phyloP scores from a whole-genome alignment of 2,113 vertebrate species.

The Perca schrenkii region DNA sequence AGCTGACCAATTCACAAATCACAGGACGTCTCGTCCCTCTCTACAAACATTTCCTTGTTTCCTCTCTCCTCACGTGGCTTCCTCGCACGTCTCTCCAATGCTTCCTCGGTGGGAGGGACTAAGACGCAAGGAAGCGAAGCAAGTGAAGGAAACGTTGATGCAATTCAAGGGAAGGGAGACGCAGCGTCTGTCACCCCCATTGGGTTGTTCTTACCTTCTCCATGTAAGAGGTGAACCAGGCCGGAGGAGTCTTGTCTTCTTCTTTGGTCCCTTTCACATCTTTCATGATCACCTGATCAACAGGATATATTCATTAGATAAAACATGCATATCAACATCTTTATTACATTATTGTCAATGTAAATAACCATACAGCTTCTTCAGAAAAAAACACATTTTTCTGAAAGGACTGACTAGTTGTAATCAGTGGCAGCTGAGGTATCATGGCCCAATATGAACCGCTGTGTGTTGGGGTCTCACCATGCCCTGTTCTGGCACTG shows the following conservation, averaged over 20 bases:
- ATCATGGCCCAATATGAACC: neutral
- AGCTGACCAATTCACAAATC: no score
- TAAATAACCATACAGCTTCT: no score
- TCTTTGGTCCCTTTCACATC: slow-evolving; percentile 82
- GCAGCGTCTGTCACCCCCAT: neutral
- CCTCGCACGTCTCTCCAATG: no score
- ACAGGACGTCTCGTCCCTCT: no score
- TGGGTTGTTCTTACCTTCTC: slow-evolving; percentile 85
- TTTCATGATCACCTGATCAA: slow-evolving; percentile 79
- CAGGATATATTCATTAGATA: neutral
- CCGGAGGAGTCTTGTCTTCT: slow-evolving; percentile 90
- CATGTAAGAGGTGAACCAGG: slow-evolving; percentile 96
- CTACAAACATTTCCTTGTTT: no score
- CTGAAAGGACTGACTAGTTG: no score
- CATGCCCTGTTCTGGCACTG: slow-evolving; percentile 81
- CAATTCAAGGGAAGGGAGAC: no score
- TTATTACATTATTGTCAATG: neutral
- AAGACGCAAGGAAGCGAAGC: no score
- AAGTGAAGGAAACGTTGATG: no score
- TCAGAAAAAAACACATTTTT: no score
- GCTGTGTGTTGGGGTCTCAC: slow-evolving; percentile 59
- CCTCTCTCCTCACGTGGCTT: no score
- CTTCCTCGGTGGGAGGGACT: no score
- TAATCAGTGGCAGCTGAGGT: neutral
- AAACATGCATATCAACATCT: neutral